A percentile compares a stretch with the other conserved stretches of the same genome.
Conservation (phyloP, 2,888 invertebrate genomes). For the Opisthograptis luteolata region DNA sequence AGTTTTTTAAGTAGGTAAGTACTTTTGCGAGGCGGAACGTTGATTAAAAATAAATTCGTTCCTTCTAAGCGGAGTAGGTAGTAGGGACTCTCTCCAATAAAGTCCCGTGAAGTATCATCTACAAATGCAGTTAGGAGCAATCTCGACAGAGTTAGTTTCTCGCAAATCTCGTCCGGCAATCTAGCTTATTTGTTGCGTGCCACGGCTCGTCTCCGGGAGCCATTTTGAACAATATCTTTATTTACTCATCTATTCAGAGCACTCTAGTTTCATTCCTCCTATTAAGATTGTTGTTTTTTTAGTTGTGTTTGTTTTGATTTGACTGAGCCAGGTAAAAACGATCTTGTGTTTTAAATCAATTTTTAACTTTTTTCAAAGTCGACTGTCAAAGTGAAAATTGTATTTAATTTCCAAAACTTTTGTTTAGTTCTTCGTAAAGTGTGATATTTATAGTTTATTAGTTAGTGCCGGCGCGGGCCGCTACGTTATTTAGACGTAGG, state of each 20-base stretch:
- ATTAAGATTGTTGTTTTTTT: not conserved
- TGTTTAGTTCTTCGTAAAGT: no score
- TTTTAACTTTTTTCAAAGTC: no score
- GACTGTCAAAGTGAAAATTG: no score
- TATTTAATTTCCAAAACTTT: no score
- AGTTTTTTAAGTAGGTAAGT: no score
- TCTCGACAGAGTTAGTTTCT: conserved; percentile 59
- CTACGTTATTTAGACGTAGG: no score
- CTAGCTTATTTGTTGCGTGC: conserved; percentile 52
- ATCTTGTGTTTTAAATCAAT: not conserved
- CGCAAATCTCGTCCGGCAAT: conserved; percentile 54
- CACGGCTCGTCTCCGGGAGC: conserved; percentile 19
- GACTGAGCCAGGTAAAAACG: not conserved
- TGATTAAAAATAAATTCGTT: not conserved
- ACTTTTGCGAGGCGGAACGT: no score
- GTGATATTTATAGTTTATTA: no score
- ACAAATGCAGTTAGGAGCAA: conserved; percentile 69
- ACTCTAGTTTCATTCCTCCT: conserved; percentile 22
- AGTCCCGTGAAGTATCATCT: conserved; percentile 39
- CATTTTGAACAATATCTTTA: conserved; percentile 46
- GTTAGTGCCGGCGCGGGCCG: no score
- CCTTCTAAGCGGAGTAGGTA: no score
- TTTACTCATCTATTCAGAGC: conserved; percentile 24
- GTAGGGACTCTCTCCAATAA: conserved; percentile 1
- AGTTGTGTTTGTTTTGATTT: not conserved